Conservation (phyloP, 2,888 invertebrate species). For the Anagyrus pseudococci region DNA sequence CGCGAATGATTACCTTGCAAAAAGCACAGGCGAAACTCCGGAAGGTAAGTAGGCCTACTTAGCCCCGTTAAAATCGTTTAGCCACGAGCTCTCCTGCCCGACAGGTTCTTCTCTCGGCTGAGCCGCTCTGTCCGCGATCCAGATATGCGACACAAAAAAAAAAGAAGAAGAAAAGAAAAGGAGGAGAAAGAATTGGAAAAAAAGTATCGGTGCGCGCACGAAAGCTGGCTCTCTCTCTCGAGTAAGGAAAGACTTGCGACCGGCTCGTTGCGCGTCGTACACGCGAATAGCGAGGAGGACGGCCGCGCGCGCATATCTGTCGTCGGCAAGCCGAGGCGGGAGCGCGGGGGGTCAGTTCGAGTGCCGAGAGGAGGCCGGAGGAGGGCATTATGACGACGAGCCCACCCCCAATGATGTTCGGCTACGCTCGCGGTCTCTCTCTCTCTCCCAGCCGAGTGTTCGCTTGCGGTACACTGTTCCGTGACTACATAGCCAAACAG, state of each 20-base stretch:
- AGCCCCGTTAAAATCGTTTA: constrained; percentile 11
- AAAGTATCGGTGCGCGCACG: background rate
- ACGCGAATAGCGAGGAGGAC: constrained; percentile 44
- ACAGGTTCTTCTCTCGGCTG: background rate
- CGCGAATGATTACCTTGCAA: background rate
- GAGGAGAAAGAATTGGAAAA: background rate
- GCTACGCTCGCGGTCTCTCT: too few relatives aligned
- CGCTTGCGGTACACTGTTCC: too few relatives aligned
- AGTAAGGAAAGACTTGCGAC: constrained; percentile 8
- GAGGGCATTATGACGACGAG: too few relatives aligned
- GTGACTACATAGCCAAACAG: too few relatives aligned
- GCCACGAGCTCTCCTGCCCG: background rate
- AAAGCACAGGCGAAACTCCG: background rate
- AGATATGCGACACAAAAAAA: background rate
- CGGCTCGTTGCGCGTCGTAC: constrained; percentile 43
- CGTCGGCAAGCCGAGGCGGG: too few relatives aligned
- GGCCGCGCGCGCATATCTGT: constrained; percentile 32
- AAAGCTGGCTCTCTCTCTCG: too few relatives aligned
- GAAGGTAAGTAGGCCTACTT: background rate
- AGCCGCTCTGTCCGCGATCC: too few relatives aligned
- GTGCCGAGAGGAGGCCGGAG: too few relatives aligned
- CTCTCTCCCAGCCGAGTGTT: too few relatives aligned
- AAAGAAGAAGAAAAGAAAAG: background rate
- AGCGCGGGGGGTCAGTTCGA: too few relatives aligned
- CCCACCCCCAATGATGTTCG: too few relatives aligned